Base-by-base conservation (phyloP, 1,140 invertebrate genomes). In the Bilobella aurantiaca region DNA sequence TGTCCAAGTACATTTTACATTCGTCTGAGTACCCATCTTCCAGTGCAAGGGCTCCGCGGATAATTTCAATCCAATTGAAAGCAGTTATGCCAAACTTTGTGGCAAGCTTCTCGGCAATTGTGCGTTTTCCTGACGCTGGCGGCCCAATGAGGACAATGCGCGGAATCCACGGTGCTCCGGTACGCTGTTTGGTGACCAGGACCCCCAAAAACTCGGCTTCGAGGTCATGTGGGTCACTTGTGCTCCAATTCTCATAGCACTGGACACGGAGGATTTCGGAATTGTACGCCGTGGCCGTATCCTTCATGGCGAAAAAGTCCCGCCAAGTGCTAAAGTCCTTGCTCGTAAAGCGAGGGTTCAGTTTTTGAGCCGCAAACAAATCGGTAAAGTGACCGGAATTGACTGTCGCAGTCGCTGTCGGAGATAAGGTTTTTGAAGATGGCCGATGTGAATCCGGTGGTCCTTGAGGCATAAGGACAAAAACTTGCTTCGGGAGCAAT, bases 151-250 rank as follows among this genome's bases (percentile, higher is more conserved):
- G 23, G 21, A 63, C 3, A 23, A 62, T 53, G 32, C 46, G 65
- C 3, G 69, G 69, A 37, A 71, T 71, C 69, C 69, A 71, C 14
- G 69, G 69, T 21, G 69, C 60, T 8, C 69, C 69, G 1, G 37
- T 46, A 16, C 61, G 57, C 30, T 57, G 63, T 18, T 53, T 25
- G 1, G 64, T 56, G n/a, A 68, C 57, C 18, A 71, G 14, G 3
- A n/a, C 25, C 12, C 49, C 66, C 31, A 71, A 37, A 14, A 71
- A 63, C 29, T 71, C 69, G 23, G 63, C 57, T 64, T 68, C 66
- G 5, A 71, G 32, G 27, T 68, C 64, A 0, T 32, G 0, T 58
- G 59, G 60, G 1, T 62, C 37, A 8, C 34, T 61, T 32, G 2
- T 31, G 2, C n/a, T 21, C 69, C 69, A 71, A 16, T 57, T 47